Conservation (phyloP, 2,888 invertebrate species). For the Lathronympha strigana region DNA sequence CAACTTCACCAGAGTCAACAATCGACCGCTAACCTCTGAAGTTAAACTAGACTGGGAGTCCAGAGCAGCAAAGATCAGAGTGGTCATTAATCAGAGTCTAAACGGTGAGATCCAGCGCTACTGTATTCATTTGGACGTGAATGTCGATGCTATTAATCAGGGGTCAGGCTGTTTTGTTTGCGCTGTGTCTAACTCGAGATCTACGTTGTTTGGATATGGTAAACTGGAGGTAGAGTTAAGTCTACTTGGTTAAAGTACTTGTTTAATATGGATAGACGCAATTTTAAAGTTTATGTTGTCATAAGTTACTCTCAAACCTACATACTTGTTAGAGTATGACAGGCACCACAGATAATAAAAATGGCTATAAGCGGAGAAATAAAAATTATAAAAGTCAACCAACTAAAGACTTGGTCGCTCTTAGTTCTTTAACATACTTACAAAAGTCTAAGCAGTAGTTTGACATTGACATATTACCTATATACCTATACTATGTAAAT, state of each 20-base stretch:
- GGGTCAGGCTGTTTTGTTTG: conserved; percentile 68
- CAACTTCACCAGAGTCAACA: conserved; percentile 20
- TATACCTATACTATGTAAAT: too few relatives aligned
- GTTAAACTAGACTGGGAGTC: conserved; percentile 26
- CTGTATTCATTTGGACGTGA: conserved; percentile 71
- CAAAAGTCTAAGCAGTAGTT: too few relatives aligned
- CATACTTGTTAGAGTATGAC: too few relatives aligned
- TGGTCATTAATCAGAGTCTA: conserved; percentile 40
- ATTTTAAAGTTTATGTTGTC: too few relatives aligned
- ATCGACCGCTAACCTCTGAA: conserved; percentile 22
- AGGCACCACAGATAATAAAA: too few relatives aligned
- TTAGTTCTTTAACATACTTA: too few relatives aligned
- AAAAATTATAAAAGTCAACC: too few relatives aligned
- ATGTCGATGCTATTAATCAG: conserved; percentile 76
- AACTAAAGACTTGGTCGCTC: too few relatives aligned
- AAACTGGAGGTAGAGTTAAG: not conserved
- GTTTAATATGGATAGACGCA: too few relatives aligned
- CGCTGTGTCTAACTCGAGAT: conserved; percentile 51
- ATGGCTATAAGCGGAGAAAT: too few relatives aligned
- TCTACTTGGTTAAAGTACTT: not conserved
- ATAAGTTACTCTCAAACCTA: too few relatives aligned
- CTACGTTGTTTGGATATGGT: conserved; percentile 18
- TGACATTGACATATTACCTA: too few relatives aligned
- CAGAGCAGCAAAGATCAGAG: conserved; percentile 37
- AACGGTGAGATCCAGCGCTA: conserved; percentile 55